A percentile compares a stretch with the other conserved stretches of the same genome.
These are phyloP conservation scores for Baronia brevicornis DNA, from an alignment of 2,888 invertebrate genomes.

Conservation along the genomic window DNA sequence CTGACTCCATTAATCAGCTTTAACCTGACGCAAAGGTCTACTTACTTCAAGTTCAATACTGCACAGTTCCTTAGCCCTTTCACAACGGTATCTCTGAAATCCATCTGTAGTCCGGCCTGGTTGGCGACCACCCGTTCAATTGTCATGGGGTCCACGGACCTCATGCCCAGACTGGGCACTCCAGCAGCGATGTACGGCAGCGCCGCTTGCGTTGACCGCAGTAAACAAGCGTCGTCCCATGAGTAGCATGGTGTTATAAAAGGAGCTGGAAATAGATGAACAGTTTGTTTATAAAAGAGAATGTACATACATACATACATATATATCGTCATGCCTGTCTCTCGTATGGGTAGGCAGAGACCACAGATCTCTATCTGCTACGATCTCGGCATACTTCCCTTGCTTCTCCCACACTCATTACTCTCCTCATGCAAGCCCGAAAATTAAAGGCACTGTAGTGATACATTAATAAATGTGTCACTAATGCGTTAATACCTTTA, in stretches of 20 bases:
- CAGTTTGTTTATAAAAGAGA: not conserved
- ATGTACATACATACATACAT: too few species aligned
- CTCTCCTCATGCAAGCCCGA: too few species aligned
- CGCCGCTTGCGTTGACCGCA: constrained; percentile 40
- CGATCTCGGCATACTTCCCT: too few species aligned
- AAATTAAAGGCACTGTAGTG: too few species aligned
- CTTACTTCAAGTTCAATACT: constrained; percentile 44
- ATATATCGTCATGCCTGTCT: too few species aligned
- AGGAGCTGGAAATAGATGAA: constrained; percentile 30
- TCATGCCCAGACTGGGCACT: constrained; percentile 41
- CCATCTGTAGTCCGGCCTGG: constrained; percentile 49
- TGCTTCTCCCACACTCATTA: too few species aligned
- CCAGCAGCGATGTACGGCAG: constrained; percentile 45
- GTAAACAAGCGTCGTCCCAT: constrained; percentile 38
- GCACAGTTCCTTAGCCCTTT: constrained; percentile 47
- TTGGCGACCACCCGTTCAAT: constrained; percentile 36
- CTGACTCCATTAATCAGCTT: too few species aligned
- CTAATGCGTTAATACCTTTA: too few species aligned
- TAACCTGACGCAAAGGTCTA: too few species aligned
- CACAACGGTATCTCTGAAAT: constrained; percentile 49
- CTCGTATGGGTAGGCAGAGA: too few species aligned
- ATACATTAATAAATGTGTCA: too few species aligned
- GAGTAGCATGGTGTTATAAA: constrained; percentile 47
- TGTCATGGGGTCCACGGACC: constrained; percentile 48
- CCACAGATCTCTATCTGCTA: too few species aligned